Evolutionary conservation across 2,888 invertebrate genomes (phyloP), one percentile per base, ranked within the genome.

Genomic region (Caenorhabditis drosophilae): DNA sequence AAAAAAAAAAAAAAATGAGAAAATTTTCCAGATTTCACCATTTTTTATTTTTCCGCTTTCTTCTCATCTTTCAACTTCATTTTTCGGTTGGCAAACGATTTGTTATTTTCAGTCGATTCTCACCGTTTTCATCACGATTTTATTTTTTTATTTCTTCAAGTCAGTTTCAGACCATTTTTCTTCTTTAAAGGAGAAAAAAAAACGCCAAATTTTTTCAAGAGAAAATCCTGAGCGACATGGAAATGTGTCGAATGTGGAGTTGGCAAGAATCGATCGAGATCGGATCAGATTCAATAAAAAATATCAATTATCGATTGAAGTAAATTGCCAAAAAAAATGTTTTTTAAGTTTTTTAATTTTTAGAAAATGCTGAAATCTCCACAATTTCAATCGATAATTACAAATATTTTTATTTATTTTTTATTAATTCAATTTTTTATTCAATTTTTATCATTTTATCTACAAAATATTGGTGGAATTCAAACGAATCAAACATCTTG

Each of bases 61-160:
- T 26, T 49, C 57, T 0, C 46, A 40, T 16, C 27, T 63, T 2
- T 45, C 52, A 6, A 41, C 52, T 12, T 49, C 36, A 2, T 50
- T 22, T n/a, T 26, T 63, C 12, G 63, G 63, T 22, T 63, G 63
- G 63, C 63, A 57, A 11, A 34, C 45, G 1, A 26, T 54, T n/a
- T 63, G 57, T 44, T 63, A 63, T 42, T 40, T 63, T n/a, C 63
- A 63, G 22, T 57, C 58, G 0, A 58, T 63, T 18, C 7, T 58
- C 27, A 63, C 53, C 15, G 50, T 53, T 44, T 38, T 58, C 2
- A 18, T 54, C 35, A 58, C 57, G 0, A 35, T 38, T 12, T 11
- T 31, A 1, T 63, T 63, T 36, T 63, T 63, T 27, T 63, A 63
- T 35, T 63, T 63, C 36, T 63, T 54, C 47, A 63, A 63, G 63